Evolutionary conservation across 1,140 invertebrate species (phyloP).

Genomic region (Trichomalopsis sarcophagae): DNA sequence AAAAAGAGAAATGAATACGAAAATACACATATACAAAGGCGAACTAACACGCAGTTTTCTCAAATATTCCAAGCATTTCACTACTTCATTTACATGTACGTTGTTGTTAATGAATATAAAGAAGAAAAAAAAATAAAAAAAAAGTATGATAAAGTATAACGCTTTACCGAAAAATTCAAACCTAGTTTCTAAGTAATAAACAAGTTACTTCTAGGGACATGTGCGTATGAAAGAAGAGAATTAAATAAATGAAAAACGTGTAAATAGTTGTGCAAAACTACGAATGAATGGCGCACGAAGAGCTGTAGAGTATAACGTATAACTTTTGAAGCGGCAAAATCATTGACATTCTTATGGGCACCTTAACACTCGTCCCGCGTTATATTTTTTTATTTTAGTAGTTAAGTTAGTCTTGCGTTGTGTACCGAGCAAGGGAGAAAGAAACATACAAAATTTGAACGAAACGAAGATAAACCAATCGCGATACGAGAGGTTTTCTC

Average conservation of each 20-base stretch:
- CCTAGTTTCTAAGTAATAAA: slow-evolving; percentile 65
- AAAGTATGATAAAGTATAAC: slow-evolving; percentile 66
- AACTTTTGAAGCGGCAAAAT: slow-evolving; percentile 33
- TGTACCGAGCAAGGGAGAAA: slow-evolving; percentile 58
- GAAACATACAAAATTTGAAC: slow-evolving; percentile 51
- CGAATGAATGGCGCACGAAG: slow-evolving; percentile 54
- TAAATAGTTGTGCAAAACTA: slow-evolving; percentile 63
- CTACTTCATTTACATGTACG: slow-evolving; percentile 71
- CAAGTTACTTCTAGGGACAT: slow-evolving; percentile 70
- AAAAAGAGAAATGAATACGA: slow-evolving; percentile 52
- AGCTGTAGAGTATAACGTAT: background rate
- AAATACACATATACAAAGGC: slow-evolving; percentile 60
- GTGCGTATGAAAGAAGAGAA: slow-evolving; percentile 62
- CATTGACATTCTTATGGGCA: slow-evolving; percentile 59
- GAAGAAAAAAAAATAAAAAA: slow-evolving; percentile 59
- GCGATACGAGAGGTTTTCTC: slow-evolving; percentile 11
- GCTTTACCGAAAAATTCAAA: slow-evolving; percentile 71
- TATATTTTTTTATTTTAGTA: slow-evolving; percentile 37
- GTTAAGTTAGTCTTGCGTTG: slow-evolving; percentile 40
- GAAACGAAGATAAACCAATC: slow-evolving; percentile 7
- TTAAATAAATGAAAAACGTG: slow-evolving; percentile 51
- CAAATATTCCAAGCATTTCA: slow-evolving; percentile 69
- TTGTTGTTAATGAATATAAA: slow-evolving; percentile 69
- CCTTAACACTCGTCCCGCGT: slow-evolving; percentile 60
- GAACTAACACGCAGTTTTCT: slow-evolving; percentile 67